Percentiles rank a stretch among this genome's conserved stretches.
These are phyloP conservation scores for Grallaria varia DNA, from an alignment of 2,113 vertebrate genomes.

Conservation along the genomic window DNA sequence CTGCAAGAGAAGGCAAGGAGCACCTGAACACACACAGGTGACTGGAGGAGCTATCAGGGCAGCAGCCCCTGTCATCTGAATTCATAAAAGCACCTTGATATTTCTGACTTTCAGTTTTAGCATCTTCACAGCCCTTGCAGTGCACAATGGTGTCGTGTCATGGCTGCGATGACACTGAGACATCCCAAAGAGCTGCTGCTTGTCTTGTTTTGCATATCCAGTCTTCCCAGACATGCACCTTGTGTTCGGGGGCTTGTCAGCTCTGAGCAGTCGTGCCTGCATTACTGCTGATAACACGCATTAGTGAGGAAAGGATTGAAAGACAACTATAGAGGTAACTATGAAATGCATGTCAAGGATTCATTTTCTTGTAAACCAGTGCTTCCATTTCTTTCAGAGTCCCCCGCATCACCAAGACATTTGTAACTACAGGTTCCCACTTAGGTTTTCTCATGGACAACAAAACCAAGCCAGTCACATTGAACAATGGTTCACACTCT, in stretches of 20 bases:
- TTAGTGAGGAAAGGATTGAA: not conserved
- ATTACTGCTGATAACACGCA: slow-evolving; percentile 15
- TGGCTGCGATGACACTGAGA: not conserved
- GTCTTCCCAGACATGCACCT: not conserved
- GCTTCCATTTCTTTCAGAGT: not conserved
- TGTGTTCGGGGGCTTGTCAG: not conserved
- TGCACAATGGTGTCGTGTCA: not conserved
- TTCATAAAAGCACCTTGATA: not conserved
- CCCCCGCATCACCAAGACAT: not conserved
- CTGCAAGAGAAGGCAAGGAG: not conserved
- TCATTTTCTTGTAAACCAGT: slow-evolving; percentile 4
- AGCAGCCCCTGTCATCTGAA: not conserved
- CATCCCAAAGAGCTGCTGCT: not conserved
- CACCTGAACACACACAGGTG: not conserved
- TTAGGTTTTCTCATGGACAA: not conserved
- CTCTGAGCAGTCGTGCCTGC: not conserved
- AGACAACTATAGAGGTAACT: not conserved
- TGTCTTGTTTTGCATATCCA: not conserved
- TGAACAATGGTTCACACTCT: not conserved
- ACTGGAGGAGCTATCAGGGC: not conserved
- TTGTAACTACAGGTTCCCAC: not conserved
- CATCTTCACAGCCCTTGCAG: not conserved
- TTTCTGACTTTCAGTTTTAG: not conserved
- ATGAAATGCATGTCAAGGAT: not conserved
- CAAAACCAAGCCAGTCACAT: not conserved